Conservation (phyloP, 1,140 invertebrate genomes). For the Heterodera schachtii region DNA sequence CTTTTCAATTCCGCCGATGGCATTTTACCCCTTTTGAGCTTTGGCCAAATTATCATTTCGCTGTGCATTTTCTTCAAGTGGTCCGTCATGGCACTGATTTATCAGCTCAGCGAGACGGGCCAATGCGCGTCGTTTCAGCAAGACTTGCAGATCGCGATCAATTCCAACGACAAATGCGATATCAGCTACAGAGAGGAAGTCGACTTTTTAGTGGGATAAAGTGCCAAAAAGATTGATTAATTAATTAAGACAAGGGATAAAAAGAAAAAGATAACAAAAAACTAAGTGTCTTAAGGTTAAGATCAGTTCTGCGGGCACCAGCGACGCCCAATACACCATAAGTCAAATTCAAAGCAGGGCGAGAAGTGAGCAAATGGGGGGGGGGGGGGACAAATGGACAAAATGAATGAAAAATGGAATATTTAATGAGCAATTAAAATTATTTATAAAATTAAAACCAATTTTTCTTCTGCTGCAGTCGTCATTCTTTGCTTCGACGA, state of each 20-base stretch:
- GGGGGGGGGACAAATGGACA: no score
- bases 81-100: slow-evolving; percentile 19
- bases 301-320: background rate
- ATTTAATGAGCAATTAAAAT: background rate
- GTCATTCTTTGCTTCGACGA: background rate
- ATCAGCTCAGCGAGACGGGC: background rate
- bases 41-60: slow-evolving; percentile 37
- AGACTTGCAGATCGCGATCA: slow-evolving; percentile 15
- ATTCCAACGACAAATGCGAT: background rate
- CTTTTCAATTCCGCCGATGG: no score
- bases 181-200: slow-evolving; percentile 1
- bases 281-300: background rate
- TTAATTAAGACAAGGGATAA: no score
- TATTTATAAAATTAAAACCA: background rate
- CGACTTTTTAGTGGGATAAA: no score
- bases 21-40: slow-evolving; percentile 7
- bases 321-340: background rate
- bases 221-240: no score
- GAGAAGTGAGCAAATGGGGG: background rate
- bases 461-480: background rate
- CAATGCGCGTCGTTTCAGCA: slow-evolving; percentile 19
- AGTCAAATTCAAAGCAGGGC: background rate
- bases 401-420: no score
- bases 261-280: no score
- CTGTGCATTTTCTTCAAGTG: slow-evolving; percentile 13